Evolutionary conservation across 1,140 invertebrate species (phyloP).

Genomic region (Cydia strobilella): DNA sequence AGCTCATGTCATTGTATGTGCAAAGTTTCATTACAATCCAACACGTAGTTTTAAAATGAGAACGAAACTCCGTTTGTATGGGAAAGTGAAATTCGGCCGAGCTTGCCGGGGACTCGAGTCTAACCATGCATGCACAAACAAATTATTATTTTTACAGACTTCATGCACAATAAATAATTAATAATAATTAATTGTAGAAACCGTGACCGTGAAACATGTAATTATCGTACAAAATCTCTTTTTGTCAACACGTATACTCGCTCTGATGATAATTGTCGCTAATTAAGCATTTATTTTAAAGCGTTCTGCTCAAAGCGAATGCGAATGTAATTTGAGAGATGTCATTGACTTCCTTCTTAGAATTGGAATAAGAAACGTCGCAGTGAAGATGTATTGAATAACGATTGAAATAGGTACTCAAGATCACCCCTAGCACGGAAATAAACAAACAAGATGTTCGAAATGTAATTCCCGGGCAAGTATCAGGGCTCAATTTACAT

Average conservation of each 20-base stretch:
- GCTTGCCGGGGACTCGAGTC: no score
- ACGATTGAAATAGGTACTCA: neutral
- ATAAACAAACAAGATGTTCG: slow-evolving; percentile 29
- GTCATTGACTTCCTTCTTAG: neutral
- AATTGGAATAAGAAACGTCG: neutral
- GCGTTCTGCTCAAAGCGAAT: neutral
- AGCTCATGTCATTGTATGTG: no score
- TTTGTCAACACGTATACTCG: slow-evolving; percentile 25
- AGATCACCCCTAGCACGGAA: slow-evolving; percentile 20
- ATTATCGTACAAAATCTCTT: slow-evolving; percentile 23
- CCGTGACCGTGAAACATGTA: neutral
- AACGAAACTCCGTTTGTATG: no score
- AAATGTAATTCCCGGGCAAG: slow-evolving; percentile 37
- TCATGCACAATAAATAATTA: no score
- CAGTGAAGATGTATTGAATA: neutral
- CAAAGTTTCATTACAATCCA: no score
- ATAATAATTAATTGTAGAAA: slow-evolving; percentile 29
- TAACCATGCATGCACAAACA: no score
- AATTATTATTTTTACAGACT: no score
- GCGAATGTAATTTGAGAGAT: neutral
- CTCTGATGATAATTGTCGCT: neutral
- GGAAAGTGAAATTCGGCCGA: no score
- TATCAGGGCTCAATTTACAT: slow-evolving; percentile 48
- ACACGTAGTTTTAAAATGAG: no score
- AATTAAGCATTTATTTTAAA: slow-evolving; percentile 14